phyloP scores from a whole-genome alignment of 2,888 invertebrate genomes.

The Azorinus chamasolen region DNA sequence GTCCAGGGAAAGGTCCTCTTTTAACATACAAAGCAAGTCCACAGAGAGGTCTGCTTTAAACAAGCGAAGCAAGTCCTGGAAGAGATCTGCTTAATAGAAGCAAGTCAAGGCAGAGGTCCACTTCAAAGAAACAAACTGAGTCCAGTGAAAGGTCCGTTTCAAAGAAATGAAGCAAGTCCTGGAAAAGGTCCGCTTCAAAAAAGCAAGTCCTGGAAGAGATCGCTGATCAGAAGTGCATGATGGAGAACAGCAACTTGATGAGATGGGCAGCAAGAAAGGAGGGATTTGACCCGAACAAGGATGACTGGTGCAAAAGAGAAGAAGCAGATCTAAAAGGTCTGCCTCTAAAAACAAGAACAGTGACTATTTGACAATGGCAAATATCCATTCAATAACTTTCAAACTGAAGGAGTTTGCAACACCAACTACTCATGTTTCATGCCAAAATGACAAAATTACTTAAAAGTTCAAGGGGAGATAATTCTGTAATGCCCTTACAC shows the following conservation, averaged over 20 bases:
- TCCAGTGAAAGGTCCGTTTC: slow-evolving; percentile 33
- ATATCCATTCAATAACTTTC: too few species aligned
- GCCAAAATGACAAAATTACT: too few species aligned
- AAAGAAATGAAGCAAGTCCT: slow-evolving; percentile 48
- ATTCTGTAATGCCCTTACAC: too few species aligned
- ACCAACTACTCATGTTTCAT: too few species aligned
- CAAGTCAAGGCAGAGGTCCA: slow-evolving; percentile 23
- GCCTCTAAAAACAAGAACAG: slow-evolving; percentile 35
- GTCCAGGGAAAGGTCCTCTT: slow-evolving; percentile 29
- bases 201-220: slow-evolving; percentile 23
- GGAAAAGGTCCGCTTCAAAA: too few species aligned
- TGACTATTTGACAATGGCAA: too few species aligned
- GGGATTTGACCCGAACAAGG: slow-evolving; percentile 37
- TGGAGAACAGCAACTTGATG: slow-evolving; percentile 24
- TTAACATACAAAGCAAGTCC: slow-evolving; percentile 35
- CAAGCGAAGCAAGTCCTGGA: slow-evolving; percentile 24
- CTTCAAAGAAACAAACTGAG: slow-evolving; percentile 34
- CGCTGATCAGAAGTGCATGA: too few species aligned
- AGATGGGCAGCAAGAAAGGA: slow-evolving; percentile 36
- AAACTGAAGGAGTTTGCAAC: too few species aligned
- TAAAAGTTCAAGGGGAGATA: too few species aligned
- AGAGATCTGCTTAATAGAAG: slow-evolving; percentile 25
- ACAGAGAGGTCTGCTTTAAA: slow-evolving; percentile 27
- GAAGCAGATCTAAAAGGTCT: slow-evolving; percentile 38
- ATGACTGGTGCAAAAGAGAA: slow-evolving; percentile 26